These are phyloP conservation scores for Ctena decussata DNA, from an alignment of 2,888 invertebrate genomes.

Conservation along the genomic window DNA sequence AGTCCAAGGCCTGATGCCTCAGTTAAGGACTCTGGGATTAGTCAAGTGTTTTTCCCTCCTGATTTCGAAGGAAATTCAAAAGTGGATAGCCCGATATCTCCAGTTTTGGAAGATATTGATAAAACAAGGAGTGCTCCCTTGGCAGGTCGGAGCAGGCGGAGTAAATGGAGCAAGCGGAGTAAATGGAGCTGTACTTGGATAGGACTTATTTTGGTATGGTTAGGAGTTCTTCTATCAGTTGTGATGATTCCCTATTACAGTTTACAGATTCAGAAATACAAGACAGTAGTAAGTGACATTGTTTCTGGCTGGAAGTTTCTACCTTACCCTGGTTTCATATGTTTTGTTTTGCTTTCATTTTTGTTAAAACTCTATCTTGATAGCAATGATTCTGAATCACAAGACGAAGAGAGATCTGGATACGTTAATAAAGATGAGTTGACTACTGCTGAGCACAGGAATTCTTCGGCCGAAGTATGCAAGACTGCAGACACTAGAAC, in stretches of 20 bases:
- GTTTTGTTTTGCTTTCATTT: background rate
- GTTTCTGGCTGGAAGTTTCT: background rate
- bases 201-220: background rate
- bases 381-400: background rate
- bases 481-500: background rate
- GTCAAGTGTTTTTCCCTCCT: background rate
- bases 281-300: background rate
- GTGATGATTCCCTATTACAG: background rate
- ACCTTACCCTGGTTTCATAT: background rate
- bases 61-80: slow-evolving; percentile 4
- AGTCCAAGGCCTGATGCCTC: slow-evolving; percentile 1
- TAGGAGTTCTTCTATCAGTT: background rate
- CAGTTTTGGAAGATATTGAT: background rate
- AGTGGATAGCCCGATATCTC: background rate
- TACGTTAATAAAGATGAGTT: background rate
- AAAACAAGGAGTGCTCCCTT: background rate
- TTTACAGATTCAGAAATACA: background rate
- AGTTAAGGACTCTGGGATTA: background rate
- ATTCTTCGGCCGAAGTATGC: background rate
- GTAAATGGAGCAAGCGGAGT: background rate
- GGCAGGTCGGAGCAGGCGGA: background rate
- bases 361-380: background rate
- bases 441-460: background rate
- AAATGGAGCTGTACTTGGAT: too few relatives aligned
- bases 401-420: background rate